Evolutionary conservation across 2,113 vertebrate genomes (phyloP), one percentile per base, ranked within the genome.

Genomic region (Rattus rattus): DNA sequence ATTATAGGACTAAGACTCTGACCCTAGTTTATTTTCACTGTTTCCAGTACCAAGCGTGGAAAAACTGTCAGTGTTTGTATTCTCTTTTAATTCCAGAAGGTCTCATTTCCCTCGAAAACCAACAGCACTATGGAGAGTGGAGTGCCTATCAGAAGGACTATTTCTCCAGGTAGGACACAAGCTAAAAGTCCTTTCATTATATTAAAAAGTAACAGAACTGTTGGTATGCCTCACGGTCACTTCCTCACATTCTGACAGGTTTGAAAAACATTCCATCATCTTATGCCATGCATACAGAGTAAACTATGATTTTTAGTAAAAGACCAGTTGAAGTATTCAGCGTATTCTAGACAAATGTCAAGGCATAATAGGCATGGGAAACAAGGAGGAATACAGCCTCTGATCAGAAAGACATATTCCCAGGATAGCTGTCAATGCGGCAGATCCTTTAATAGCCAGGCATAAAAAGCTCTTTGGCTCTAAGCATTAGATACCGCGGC

Each of bases 301-400:
- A 81, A 97, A 77, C 43, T n/a, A 80, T 90, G 24, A 72, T 69
- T 97, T 43, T 94, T 90, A 69, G 81, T 72, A 56, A 95, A 94
- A 77, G 92, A 88, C 43, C 67, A 72, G 47, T 54, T 26, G 67
- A 93, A 91, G 19, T 49, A 76, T 67, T 67, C 12, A 43, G 14
- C 24, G 67, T 89, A 90, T 90, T 88, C 49, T 33, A 80, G 5
- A 79, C 54, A 92, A 86, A 83, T n/a, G 84, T 1, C 14, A 30
- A 84, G 47, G 39, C 83, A 90, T 33, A 81, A 88, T 17, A 91
- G 2, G 54, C 65, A 30, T 6, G 8, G 65, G 20, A 94, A 90
- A 61, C 59, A 90, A 75, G 61, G 33, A 81, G 5, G 84, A 91
- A 86, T 61, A 91, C 88, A 96, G 26, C 22, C 19, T 95, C 85